Evolutionary conservation across 1,140 invertebrate genomes (phyloP).

Genomic region (Dendroctonus valens): DNA sequence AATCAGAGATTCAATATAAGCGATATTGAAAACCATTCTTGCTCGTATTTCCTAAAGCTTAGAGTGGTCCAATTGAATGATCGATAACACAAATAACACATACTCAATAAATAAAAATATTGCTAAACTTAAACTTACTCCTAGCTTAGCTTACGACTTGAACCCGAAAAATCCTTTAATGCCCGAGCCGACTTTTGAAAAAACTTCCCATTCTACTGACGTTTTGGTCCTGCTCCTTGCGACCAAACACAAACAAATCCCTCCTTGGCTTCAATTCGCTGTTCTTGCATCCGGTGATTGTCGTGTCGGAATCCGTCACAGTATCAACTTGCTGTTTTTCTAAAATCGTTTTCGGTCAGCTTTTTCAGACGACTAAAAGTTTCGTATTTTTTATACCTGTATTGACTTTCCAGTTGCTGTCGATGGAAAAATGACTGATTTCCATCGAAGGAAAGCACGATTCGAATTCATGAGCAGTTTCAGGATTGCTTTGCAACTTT

Average conservation of each 20-base stretch:
- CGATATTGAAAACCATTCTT: too few species aligned
- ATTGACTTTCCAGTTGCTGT: conserved; percentile 8
- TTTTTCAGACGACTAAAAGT: not conserved
- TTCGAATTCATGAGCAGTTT: conserved; percentile 9
- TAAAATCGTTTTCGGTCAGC: not conserved
- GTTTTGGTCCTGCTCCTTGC: conserved; percentile 25
- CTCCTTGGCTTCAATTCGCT: conserved; percentile 17
- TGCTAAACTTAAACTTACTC: too few species aligned
- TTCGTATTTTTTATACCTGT: not conserved
- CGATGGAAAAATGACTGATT: conserved; percentile 10
- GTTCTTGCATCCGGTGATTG: not conserved
- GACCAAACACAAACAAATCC: conserved; percentile 39
- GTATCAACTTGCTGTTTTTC: conserved; percentile 2
- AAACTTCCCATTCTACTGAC: conserved; percentile 34
- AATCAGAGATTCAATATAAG: not conserved
- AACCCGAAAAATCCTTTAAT: conserved; percentile 40
- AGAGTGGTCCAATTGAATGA: too few species aligned
- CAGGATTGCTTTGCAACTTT: conserved; percentile 27
- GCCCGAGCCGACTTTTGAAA: conserved; percentile 33
- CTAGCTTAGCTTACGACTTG: not conserved
- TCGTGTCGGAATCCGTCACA: not conserved
- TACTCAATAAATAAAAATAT: too few species aligned
- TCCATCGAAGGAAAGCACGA: conserved; percentile 25
- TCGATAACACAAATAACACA: too few species aligned
- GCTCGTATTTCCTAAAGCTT: too few species aligned